These are phyloP conservation scores for Propithecus perrieri DNA, from an alignment of 2,797 vertebrate genomes.

Conservation along the genomic window DNA sequence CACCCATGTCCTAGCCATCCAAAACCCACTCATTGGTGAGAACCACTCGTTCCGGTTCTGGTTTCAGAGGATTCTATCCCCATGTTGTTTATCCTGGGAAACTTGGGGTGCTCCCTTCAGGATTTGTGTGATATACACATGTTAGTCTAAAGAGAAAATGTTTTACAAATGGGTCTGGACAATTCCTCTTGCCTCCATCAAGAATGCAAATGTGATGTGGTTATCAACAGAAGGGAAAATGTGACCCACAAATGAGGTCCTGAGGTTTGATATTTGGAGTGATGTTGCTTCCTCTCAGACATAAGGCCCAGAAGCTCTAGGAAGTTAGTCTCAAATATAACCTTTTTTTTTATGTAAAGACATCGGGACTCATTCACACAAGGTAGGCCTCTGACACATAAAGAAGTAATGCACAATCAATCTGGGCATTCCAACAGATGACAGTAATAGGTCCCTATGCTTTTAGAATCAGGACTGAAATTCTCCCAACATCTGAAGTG, in stretches of 20 bases:
- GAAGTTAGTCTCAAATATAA: neutral
- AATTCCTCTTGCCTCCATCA: neutral
- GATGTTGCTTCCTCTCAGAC: neutral
- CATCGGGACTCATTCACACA: neutral
- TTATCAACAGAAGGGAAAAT: neutral
- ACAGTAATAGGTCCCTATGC: neutral
- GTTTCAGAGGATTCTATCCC: neutral
- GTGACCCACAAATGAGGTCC: neutral
- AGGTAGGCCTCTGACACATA: neutral
- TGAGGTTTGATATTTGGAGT: neutral
- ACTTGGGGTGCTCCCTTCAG: neutral
- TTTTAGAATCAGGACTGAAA: conserved; percentile 9
- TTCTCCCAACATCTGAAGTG: neutral
- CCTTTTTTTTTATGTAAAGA: neutral
- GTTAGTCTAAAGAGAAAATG: neutral
- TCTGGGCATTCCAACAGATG: neutral
- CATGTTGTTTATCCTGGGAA: neutral
- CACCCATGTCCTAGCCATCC: neutral
- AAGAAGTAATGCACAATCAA: neutral
- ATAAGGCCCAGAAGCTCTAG: neutral
- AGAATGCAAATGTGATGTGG: neutral
- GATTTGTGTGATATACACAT: neutral
- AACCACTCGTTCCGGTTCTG: neutral
- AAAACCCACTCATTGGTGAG: neutral
- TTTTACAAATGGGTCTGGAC: neutral